These are phyloP conservation scores for Ophiothrix spiculata DNA, from an alignment of 35 echinoderm and acorn worm genomes.

Conservation along the genomic window DNA sequence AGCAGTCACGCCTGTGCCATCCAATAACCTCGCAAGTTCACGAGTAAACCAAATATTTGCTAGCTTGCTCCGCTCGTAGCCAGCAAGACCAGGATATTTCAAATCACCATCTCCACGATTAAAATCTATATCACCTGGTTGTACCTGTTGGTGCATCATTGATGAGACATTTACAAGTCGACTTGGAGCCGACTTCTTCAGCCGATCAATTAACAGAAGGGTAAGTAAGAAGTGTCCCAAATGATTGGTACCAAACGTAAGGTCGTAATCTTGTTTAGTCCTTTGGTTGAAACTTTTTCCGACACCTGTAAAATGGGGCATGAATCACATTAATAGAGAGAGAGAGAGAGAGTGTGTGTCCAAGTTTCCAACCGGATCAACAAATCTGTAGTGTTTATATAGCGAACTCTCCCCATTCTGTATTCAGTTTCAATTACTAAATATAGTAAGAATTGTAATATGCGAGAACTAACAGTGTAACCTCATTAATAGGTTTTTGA, in stretches of 20 bases:
- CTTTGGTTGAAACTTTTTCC: background rate
- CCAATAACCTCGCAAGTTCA: slow-evolving; percentile 42
- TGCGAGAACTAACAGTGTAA: no score
- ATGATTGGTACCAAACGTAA: slow-evolving; percentile 78
- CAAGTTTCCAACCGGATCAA: no score
- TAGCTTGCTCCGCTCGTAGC: slow-evolving; percentile 72
- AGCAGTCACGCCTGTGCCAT: slow-evolving; percentile 51
- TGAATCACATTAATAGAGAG: no score
- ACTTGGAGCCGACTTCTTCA: slow-evolving; percentile 67
- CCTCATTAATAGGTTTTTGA: no score
- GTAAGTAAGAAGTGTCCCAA: slow-evolving; percentile 89
- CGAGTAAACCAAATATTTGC: slow-evolving; percentile 75
- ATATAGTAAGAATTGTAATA: no score
- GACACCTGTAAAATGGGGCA: background rate
- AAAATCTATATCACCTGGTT: background rate
- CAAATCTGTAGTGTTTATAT: no score
- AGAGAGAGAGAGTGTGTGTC: no score
- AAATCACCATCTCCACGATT: background rate
- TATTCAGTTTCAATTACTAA: no score
- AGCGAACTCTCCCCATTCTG: no score
- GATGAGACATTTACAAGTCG: slow-evolving; percentile 78
- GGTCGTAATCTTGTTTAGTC: slow-evolving; percentile 66
- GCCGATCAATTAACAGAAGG: slow-evolving; percentile 63
- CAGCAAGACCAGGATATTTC: slow-evolving; percentile 34
- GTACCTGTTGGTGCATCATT: background rate